Evolutionary conservation across 2,888 invertebrate genomes (phyloP).

Genomic region (Camptogramma bilineatum): DNA sequence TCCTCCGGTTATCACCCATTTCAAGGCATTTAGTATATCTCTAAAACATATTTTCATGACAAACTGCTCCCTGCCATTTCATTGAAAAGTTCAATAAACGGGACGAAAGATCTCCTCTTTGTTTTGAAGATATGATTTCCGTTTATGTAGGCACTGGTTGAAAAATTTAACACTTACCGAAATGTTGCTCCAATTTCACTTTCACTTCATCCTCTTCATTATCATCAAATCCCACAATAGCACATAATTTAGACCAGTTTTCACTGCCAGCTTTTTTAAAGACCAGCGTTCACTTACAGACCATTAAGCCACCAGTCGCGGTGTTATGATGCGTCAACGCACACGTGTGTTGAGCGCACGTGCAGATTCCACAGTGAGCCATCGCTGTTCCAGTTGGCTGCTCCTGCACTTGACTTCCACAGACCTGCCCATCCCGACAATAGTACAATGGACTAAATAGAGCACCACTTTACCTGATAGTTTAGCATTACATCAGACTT

Average conservation of each 20-base stretch:
- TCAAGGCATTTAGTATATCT: too few species aligned
- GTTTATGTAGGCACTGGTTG: background rate
- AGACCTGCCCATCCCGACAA: slow-evolving; percentile 71
- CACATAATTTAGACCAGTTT: slow-evolving; percentile 26
- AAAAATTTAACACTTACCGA: slow-evolving; percentile 27
- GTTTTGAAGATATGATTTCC: background rate
- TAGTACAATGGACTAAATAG: slow-evolving; percentile 71
- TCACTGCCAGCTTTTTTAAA: slow-evolving; percentile 46
- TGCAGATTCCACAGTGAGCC: slow-evolving; percentile 74
- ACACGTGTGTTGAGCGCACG: slow-evolving; percentile 75
- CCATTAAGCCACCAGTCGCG: slow-evolving; percentile 47
- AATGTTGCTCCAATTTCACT: slow-evolving; percentile 12
- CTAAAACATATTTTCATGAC: too few species aligned
- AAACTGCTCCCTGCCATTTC: too few species aligned
- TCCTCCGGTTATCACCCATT: too few species aligned
- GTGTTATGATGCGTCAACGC: slow-evolving; percentile 62
- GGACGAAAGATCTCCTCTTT: background rate
- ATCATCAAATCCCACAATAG: slow-evolving; percentile 9
- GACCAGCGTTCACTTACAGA: slow-evolving; percentile 49
- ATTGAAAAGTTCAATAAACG: background rate
- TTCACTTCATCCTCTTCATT: slow-evolving; percentile 15
- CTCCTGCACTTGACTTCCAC: slow-evolving; percentile 79
- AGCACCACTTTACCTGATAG: slow-evolving; percentile 54
- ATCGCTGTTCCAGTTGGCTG: slow-evolving; percentile 75
- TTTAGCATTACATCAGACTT: slow-evolving; percentile 23